Conservation (phyloP, 1,140 invertebrate species). For the Sarcophaga peregrina region DNA sequence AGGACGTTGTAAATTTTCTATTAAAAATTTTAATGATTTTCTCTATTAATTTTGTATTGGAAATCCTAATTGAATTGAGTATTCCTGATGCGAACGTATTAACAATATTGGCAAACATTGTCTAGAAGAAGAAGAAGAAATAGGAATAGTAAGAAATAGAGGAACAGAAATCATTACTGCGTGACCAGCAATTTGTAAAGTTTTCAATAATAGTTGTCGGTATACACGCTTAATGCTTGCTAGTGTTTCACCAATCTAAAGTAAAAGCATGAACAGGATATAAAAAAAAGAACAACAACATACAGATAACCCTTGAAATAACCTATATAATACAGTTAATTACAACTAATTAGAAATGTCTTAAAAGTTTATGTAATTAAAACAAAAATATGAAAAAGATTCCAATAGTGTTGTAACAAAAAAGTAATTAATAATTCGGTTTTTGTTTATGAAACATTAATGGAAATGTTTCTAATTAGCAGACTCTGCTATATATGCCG, state of each 20-base stretch:
- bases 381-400: too few relatives aligned
- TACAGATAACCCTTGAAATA: neutral
- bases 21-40: too few relatives aligned
- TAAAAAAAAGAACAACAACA: neutral
- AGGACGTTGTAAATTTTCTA: too few relatives aligned
- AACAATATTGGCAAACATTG: slow-evolving; percentile 5
- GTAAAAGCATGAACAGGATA: neutral
- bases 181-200: slow-evolving; percentile 10
- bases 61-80: neutral
- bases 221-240: neutral
- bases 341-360: too few relatives aligned
- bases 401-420: too few relatives aligned
- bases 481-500: neutral
- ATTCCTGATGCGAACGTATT: neutral
- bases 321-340: neutral
- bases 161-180: slow-evolving; percentile 14
- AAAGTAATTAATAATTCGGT: too few relatives aligned
- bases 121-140: neutral
- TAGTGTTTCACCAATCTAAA: neutral
- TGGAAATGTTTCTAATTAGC: too few relatives aligned
- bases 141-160: neutral
- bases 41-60: neutral
- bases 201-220: neutral
- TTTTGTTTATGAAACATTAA: too few relatives aligned
- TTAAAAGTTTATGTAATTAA: too few relatives aligned